Conservation (phyloP, 2,797 vertebrate genomes). For the Poecilia gillii region DNA sequence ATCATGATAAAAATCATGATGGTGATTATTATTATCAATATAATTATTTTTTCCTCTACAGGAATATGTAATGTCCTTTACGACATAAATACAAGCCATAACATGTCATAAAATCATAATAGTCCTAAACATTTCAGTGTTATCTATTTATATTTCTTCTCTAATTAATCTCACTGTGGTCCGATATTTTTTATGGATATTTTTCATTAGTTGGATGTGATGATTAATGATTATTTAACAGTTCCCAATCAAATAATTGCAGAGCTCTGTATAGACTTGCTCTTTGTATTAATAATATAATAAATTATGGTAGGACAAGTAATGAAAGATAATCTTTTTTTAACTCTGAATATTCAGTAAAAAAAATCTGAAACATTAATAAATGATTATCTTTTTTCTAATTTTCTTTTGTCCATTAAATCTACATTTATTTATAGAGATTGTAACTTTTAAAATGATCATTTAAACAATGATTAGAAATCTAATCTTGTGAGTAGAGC, state of each 20-base stretch:
- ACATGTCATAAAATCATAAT: neutral
- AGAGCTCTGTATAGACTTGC: neutral
- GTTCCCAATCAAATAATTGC: neutral
- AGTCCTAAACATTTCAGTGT: neutral
- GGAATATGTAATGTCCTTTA: neutral
- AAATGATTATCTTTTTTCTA: neutral
- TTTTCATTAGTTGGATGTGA: neutral
- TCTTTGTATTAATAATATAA: neutral
- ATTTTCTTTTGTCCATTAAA: neutral
- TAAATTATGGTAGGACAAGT: neutral
- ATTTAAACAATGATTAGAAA: neutral
- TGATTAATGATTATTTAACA: neutral
- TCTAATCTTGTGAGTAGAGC: neutral
- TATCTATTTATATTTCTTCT: neutral
- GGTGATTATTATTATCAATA: neutral
- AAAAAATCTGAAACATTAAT: neutral
- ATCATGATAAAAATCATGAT: neutral
- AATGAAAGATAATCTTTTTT: neutral
- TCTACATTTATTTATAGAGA: neutral
- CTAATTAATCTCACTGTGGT: neutral
- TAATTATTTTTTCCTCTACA: neutral
- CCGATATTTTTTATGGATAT: neutral
- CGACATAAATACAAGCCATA: neutral
- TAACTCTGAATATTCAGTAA: neutral
- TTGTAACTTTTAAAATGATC: neutral